Evolutionary conservation across 2,888 invertebrate species (phyloP).

Genomic region (Orchestes rusci): DNA sequence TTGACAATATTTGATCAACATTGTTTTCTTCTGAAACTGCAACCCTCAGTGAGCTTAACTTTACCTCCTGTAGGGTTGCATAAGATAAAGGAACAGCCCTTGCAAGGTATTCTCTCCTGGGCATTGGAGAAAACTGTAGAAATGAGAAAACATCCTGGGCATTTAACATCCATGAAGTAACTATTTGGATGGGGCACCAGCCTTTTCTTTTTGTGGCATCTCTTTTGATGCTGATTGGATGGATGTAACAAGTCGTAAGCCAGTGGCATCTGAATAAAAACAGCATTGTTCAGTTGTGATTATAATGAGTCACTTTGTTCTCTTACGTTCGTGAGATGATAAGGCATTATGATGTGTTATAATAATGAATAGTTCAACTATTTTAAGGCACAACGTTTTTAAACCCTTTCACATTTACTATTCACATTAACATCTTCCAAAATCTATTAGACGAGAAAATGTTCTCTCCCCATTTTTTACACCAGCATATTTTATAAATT

Average conservation of each 20-base stretch:
- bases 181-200: conserved; percentile 99
- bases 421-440: too few species aligned
- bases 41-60: conserved; percentile 97
- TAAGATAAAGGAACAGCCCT: conserved; percentile 81
- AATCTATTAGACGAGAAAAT: too few species aligned
- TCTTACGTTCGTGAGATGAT: too few species aligned
- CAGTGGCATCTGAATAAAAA: conserved; percentile 60
- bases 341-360: too few species aligned
- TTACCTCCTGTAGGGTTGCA: conserved; percentile 99
- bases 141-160: conserved; percentile 99
- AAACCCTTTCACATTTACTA: not conserved
- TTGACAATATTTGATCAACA: conserved; percentile 68
- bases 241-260: conserved; percentile 98
- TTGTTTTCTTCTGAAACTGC: conserved; percentile 96
- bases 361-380: too few species aligned
- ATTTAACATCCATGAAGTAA: conserved; percentile 99
- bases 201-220: conserved; percentile 60
- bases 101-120: conserved; percentile 96
- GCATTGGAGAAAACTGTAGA: conserved; percentile 99
- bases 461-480: too few species aligned
- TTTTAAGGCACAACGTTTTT: too few species aligned
- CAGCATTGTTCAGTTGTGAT: too few species aligned
- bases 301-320: too few species aligned
- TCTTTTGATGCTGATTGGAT: conserved; percentile 87
- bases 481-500: too few species aligned